Conservation (phyloP, 2,113 vertebrate species). For the Equus quagga region DNA sequence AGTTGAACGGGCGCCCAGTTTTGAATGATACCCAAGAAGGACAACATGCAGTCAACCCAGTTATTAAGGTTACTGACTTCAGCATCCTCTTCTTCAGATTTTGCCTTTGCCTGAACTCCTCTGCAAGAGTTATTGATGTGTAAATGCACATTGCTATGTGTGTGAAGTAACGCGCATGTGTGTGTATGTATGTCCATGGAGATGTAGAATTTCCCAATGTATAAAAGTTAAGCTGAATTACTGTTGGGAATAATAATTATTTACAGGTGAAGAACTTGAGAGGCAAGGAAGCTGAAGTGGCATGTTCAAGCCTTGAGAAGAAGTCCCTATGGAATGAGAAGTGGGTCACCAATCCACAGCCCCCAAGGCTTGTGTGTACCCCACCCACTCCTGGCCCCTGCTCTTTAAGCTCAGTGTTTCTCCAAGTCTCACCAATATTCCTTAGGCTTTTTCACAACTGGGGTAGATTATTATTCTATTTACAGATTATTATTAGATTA, state of each 20-base stretch:
- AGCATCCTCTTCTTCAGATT: neutral
- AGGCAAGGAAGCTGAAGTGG: neutral
- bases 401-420: neutral
- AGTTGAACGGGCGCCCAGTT: neutral
- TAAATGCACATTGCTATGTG: neutral
- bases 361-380: neutral
- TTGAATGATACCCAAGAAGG: neutral
- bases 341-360: neutral
- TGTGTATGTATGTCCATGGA: neutral
- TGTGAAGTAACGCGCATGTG: neutral
- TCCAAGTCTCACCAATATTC: conserved; percentile 5
- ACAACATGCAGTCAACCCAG: neutral
- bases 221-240: neutral
- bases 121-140: neutral
- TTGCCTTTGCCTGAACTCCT: neutral
- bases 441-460: neutral
- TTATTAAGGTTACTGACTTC: neutral
- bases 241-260: neutral
- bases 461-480: neutral
- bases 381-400: neutral
- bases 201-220: neutral
- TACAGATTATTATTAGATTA: neutral
- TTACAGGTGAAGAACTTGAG: neutral
- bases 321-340: neutral
- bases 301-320: neutral